Evolutionary conservation across 2,888 invertebrate species (phyloP), one percentile per base, ranked within the genome.

Genomic region (Drosophila mimica): DNA sequence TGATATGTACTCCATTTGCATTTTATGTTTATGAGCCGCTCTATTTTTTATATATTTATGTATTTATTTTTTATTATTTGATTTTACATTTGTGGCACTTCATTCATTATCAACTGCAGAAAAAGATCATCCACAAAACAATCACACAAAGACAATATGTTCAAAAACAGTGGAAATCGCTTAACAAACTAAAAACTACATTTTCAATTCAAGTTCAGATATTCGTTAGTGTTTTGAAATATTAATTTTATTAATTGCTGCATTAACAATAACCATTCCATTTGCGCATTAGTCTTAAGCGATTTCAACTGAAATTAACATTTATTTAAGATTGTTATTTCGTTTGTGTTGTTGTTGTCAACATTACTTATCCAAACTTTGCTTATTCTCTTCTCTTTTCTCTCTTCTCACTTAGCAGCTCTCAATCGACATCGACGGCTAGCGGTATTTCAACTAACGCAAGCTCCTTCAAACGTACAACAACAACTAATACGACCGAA

Each of bases 371-470:
- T n/a, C 31, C 3, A 51, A 17, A 20, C 7, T 34, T 38, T 59
- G 3, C 20, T 8, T 38, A 28, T 8, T 15, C 11, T 34, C 36
- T 33, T 40, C 5, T 28, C 34, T 17, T 30, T 51, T 56, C 9
- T 68, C 13, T 28, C 15, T 81, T 46, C 28, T 46, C 25, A 15
- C 15, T 2, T 15, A 8, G 30, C 79, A 93, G 93, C 79, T 93
- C 93, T 33, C 92, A 92, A 78, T 93, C 93, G 48, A 92, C 93
- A 31, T 92, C 92, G 61, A 92, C 92, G 58, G 92, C 92, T 64
- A 93, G 93, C 79, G 93, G 93, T 79, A 92, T 93, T 76, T 93
- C 93, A 69, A 93, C 93, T 68, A 93, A 93, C 83, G 93, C 93
- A 76, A 93, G 93, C 89, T 93, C 93, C 63, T 76, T 92, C 67